Conservation (phyloP, 2,888 invertebrate species). For the Erebia ligea region DNA sequence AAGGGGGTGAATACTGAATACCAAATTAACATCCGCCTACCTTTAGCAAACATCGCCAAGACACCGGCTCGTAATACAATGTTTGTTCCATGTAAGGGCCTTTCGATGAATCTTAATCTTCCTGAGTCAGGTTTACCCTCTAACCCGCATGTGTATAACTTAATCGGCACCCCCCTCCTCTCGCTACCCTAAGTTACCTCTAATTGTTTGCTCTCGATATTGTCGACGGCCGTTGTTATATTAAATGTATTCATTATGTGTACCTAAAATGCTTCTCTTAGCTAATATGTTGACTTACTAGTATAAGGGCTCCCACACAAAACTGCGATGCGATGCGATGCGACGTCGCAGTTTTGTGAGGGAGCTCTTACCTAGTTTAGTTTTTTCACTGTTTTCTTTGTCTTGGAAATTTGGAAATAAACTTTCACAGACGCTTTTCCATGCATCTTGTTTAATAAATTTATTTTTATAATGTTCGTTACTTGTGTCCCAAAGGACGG, state of each 20-base stretch:
- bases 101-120: constrained; percentile 81
- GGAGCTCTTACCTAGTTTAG: constrained; percentile 1
- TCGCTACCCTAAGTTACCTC: constrained; percentile 70
- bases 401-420: constrained; percentile 38
- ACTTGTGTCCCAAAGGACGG: constrained; percentile 45
- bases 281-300: constrained; percentile 28
- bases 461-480: constrained; percentile 45
- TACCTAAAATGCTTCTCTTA: constrained; percentile 24
- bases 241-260: constrained; percentile 61
- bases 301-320: too few species aligned
- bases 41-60: constrained; percentile 78
- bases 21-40: constrained; percentile 80
- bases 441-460: constrained; percentile 31
- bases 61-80: constrained; percentile 78
- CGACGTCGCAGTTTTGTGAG: too few species aligned
- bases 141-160: constrained; percentile 82
- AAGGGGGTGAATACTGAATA: constrained; percentile 81
- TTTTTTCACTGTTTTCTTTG: constrained; percentile 20
- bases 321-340: too few species aligned
- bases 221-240: constrained; percentile 69
- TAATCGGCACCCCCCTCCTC: constrained; percentile 74
- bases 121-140: constrained; percentile 78
- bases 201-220: constrained; percentile 82
- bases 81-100: constrained; percentile 80
- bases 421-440: constrained; percentile 38